Conservation (phyloP, 2,113 vertebrate genomes). For the Polypterus senegalus region DNA sequence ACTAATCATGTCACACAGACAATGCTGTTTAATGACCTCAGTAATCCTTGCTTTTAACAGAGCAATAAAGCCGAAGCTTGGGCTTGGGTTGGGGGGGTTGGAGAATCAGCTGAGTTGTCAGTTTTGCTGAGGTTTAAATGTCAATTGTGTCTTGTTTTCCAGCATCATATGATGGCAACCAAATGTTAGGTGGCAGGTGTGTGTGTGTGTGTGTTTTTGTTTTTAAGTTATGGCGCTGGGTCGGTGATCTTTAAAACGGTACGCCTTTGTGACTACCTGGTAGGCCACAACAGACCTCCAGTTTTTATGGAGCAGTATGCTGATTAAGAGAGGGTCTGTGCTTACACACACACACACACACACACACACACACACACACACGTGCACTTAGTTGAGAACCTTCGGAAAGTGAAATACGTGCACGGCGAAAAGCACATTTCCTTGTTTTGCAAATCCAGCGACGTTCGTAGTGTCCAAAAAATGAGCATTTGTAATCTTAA, state of each 20-base stretch:
- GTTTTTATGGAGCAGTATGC: too few species aligned
- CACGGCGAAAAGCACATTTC: too few species aligned
- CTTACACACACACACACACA: background rate
- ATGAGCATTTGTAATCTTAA: too few species aligned
- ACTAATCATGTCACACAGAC: slow-evolving; percentile 98
- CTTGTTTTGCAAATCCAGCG: too few species aligned
- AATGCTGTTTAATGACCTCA: slow-evolving; percentile 92
- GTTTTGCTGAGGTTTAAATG: slow-evolving; percentile 28
- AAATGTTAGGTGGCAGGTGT: slow-evolving; percentile 14
- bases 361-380: background rate
- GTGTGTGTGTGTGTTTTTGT: background rate
- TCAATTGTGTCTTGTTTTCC: slow-evolving; percentile 26
- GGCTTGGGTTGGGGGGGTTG: slow-evolving; percentile 15
- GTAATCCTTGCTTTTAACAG: slow-evolving; percentile 77
- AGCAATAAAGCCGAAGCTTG: slow-evolving; percentile 51
- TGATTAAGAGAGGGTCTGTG: background rate
- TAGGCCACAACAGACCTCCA: too few species aligned
- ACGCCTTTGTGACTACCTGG: too few species aligned
- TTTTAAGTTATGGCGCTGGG: background rate
- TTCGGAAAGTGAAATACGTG: too few species aligned
- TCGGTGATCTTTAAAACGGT: too few species aligned
- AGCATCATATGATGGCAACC: background rate
- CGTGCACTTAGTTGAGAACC: background rate
- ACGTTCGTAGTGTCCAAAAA: too few species aligned
- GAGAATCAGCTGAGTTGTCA: slow-evolving; percentile 48